Base-by-base conservation (phyloP, 2,797 vertebrate genomes). In the Chaunax sp. region DNA sequence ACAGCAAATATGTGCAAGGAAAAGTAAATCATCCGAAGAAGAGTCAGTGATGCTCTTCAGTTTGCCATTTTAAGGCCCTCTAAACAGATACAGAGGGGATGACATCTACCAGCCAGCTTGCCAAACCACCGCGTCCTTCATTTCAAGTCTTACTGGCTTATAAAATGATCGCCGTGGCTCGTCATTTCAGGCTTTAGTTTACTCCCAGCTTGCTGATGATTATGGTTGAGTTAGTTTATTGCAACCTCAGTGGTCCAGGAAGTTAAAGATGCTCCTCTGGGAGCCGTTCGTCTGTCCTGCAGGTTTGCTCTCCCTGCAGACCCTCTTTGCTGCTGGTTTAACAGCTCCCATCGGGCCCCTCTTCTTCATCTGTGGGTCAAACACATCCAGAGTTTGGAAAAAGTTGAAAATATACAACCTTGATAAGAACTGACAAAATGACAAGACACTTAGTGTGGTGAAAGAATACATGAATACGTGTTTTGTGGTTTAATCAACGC, bases 251-350 rank as follows among this genome's bases (percentile, higher is more conserved):
- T 90, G 91, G 59, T 90, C 91, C 80, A 94, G 86, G 83, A 81
- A 94, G 82, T 51, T 91, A 78, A 95, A 95, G 73, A 95, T 91
- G 75, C 94, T 95, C 69, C 87, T 89, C 54, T 87, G 91, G 16
- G 88, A 80, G 33, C 44, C 86, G 33, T 74, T 65, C 0, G 60
- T 23, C 54, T 44, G 81, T 45, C 22, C 26, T 0, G 22, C 41
- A 46, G 78, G 38, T n/a, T 59, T 51, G 69, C 72, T 83, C 49
- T 84, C 84, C 11, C 67, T 80, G 65, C 94, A 92, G 4, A 85
- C 44, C 18, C 93, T 82, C 84, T 95, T 95, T 0, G 93, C 90
- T 44, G 85, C 65, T 0, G 94, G 92, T 16, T 64, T 86, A 13
- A 46, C 13, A 0, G 65, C 58, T 5, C 73, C 85, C 1, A 30